Base-by-base conservation (phyloP, 2,113 vertebrate genomes). In the Pan troglodytes region DNA sequence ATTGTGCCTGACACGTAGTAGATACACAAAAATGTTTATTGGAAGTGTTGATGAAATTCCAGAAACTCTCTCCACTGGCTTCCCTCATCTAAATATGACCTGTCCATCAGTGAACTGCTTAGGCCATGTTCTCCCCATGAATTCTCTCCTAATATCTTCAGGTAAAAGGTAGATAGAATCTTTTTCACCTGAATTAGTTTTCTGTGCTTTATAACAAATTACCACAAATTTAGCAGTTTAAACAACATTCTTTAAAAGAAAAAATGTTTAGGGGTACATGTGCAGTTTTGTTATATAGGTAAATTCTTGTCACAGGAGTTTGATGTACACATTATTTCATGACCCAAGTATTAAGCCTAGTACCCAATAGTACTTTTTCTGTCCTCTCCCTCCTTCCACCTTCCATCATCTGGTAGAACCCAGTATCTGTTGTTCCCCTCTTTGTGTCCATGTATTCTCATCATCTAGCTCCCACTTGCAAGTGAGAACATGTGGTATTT, bases 141-240 rank as follows among this genome's bases (percentile, higher is more conserved):
- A 78, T 59, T 86, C 73, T n/a, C 16, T 48, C 83, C 90, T 75
- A 3, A 9, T 79, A n/a, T 70, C 59, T 92, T 82, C 91, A 82
- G 50, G 32, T 80, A 61, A 89, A 95, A 95, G 45, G 61, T 83
- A 89, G 55, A 95, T 40, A 4, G 82, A 89, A 43, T 85, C 57
- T 92, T 93, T 79, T 50, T 40, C 9, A 72, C 45, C 25, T 45
- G n/a, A 61, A n/a, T 93, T 93, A 57, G 70, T 93, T 81, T 93
- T 81, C 78, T 93, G 1, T 95, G 40, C 91, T 92, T 87, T 22
- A 8, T 90, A 84, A 88, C 67, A 93, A 64, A 84, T 88, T 64
- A 57, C 27, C 61, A 30, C 70, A 80, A 81, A 78, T 35, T 82
- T 78, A 73, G 48, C 73, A 68, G 16, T 45, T 86, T 88, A 80